Evolutionary conservation across 2,888 invertebrate genomes (phyloP).

Genomic region (Amaurobius ferox): DNA sequence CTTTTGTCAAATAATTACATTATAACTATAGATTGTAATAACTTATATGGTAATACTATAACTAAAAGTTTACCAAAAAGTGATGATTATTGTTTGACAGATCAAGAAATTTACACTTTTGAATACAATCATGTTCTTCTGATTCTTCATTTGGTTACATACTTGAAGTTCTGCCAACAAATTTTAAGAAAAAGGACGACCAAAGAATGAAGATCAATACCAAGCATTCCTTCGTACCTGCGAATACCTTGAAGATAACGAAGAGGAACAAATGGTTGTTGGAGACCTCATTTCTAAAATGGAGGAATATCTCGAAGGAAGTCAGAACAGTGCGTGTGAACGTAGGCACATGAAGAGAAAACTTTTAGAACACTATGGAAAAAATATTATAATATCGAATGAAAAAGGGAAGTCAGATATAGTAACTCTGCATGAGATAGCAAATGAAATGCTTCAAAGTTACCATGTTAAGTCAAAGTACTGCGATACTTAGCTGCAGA

Average conservation of each 20-base stretch:
- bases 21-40: too few species aligned
- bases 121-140: too few species aligned
- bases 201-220: conserved; percentile 9
- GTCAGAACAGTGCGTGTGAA: background rate
- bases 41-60: too few species aligned
- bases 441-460: conserved; percentile 16
- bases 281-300: conserved; percentile 23
- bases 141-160: too few species aligned
- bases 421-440: conserved; percentile 21
- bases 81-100: too few species aligned
- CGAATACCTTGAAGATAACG: conserved; percentile 14
- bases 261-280: conserved; percentile 2
- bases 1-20: too few species aligned
- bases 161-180: background rate
- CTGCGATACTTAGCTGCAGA: background rate
- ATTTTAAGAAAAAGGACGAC: background rate
- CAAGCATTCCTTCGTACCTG: conserved; percentile 16
- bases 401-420: conserved; percentile 18
- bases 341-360: conserved; percentile 16
- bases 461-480: background rate
- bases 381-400: conserved; percentile 18
- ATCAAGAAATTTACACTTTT: too few species aligned
- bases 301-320: conserved; percentile 28
- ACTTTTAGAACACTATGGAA: conserved; percentile 22
- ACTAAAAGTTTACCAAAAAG: too few species aligned